phyloP scores from a whole-genome alignment of 2,113 vertebrate species.

The Neomonachus schauinslandi region DNA sequence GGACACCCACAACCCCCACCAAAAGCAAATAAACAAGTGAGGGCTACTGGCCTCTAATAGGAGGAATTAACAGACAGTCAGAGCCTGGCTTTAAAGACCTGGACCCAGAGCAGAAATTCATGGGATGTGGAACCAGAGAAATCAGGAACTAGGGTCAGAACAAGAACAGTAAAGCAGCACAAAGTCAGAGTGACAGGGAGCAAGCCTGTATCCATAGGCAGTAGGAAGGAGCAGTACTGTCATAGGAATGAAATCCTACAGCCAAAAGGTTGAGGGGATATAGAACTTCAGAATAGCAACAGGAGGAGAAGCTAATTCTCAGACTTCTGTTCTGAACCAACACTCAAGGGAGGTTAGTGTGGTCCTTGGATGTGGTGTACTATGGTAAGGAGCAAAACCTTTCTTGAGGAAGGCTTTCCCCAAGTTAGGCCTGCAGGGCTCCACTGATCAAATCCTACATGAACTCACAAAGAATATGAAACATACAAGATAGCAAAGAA shows the following conservation, averaged over 20 bases:
- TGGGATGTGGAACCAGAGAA: not conserved
- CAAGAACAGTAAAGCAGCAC: not conserved
- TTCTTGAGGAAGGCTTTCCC: not conserved
- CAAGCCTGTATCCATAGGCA: not conserved
- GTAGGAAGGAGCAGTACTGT: not conserved
- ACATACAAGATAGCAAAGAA: not conserved
- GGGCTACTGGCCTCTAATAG: not conserved
- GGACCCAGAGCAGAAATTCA: not conserved
- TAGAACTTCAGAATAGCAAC: not conserved
- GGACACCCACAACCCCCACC: not conserved
- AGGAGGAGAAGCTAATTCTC: not conserved
- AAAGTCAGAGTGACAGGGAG: not conserved
- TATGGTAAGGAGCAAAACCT: not conserved
- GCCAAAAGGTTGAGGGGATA: not conserved
- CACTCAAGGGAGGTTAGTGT: not conserved
- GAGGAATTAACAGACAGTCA: not conserved
- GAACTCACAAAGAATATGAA: not conserved
- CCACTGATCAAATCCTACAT: not conserved
- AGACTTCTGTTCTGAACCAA: not conserved
- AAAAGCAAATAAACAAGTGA: slow-evolving; percentile 1
- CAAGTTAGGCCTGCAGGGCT: not conserved
- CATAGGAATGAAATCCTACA: not conserved
- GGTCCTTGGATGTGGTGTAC: not conserved
- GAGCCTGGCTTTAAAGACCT: not conserved
- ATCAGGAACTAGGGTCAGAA: not conserved